Base-by-base conservation (phyloP, 2,888 invertebrate genomes). In the Miltochrista miniata region DNA sequence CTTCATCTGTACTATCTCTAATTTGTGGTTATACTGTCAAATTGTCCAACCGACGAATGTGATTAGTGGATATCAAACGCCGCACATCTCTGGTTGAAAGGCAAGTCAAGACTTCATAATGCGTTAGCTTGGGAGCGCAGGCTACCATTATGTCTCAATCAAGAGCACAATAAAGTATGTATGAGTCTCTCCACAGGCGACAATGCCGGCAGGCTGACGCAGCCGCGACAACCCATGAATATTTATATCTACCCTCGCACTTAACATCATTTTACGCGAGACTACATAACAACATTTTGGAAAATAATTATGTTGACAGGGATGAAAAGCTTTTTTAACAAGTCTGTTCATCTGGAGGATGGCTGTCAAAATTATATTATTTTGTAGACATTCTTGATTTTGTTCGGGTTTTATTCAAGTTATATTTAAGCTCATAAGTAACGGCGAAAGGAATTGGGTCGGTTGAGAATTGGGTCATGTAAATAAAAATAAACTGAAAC, bases 181-280 rank as follows among this genome's bases (percentile, higher is more conserved):
- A 54, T 62, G 54, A 52, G 47, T 46, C 45, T 50, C 47, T 48
- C 35, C 37, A n/a, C 39, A 47, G 51, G 44, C 45, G 50, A 42
- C 48, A 45, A 30, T 36, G 50, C 11, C 33, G 52, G 13, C 44
- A 47, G 41, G 35, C 41, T 44, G 49, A 41, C 40, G 49, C 31
- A 38, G 41, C 51, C 48, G 43, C 54, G 62, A 50, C 57, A 37
- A 43, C 36, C 35, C 54, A 72, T 78, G 70, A 72, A 76, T 79
- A 79, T 76, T 73, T 65, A 75, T 64, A 39, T 29, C 41, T 50
- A 41, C 48, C 51, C 59, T 50, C 45, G 54, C 59, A 55, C 57
- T 54, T 56, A 50, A 63, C 66, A 61, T 60, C 65, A 43, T 55
- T 31, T 67, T 61, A 57, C 46, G 48, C 51, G 44, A 51, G 46